Conservation (phyloP, 2,888 invertebrate genomes). For the Drosophila formosana region DNA sequence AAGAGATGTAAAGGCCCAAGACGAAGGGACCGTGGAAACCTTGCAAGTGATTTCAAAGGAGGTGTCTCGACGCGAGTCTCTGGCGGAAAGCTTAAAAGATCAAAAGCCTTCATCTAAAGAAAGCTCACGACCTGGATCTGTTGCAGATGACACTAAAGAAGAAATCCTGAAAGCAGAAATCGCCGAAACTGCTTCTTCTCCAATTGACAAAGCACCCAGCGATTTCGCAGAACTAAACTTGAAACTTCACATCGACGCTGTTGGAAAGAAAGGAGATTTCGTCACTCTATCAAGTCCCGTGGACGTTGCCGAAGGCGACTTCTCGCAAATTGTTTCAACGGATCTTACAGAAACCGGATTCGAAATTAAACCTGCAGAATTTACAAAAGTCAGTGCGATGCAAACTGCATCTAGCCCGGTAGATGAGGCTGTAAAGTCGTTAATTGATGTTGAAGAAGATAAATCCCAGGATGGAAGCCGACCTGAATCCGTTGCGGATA, state of each 20-base stretch:
- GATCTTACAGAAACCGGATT: background rate
- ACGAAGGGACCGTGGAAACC: conserved; percentile 19
- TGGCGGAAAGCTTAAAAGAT: conserved; percentile 39
- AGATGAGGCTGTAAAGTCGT: conserved; percentile 29
- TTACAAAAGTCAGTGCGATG: conserved; percentile 21
- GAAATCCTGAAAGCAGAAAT: background rate
- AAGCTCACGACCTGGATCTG: conserved; percentile 72
- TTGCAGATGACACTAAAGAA: conserved; percentile 19
- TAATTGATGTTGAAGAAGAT: conserved; percentile 10
- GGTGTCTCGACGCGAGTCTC: conserved; percentile 35
- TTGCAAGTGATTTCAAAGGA: conserved; percentile 43
- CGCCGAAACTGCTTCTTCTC: conserved; percentile 60
- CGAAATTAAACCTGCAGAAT: conserved; percentile 19
- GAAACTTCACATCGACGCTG: conserved; percentile 23
- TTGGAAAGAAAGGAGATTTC: conserved; percentile 18
- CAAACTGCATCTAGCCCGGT: conserved; percentile 30
- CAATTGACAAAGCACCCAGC: conserved; percentile 59
- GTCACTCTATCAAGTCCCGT: conserved; percentile 56
- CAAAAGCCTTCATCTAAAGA: conserved; percentile 32
- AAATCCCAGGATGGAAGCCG: conserved; percentile 47
- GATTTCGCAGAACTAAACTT: conserved; percentile 23
- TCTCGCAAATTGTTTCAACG: conserved; percentile 6
- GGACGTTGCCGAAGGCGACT: conserved; percentile 60
- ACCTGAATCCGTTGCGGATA: conserved; percentile 26
- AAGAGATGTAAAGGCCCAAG: background rate